Conservation (phyloP, 2,888 invertebrate genomes). For the Dendrolimus pini region DNA sequence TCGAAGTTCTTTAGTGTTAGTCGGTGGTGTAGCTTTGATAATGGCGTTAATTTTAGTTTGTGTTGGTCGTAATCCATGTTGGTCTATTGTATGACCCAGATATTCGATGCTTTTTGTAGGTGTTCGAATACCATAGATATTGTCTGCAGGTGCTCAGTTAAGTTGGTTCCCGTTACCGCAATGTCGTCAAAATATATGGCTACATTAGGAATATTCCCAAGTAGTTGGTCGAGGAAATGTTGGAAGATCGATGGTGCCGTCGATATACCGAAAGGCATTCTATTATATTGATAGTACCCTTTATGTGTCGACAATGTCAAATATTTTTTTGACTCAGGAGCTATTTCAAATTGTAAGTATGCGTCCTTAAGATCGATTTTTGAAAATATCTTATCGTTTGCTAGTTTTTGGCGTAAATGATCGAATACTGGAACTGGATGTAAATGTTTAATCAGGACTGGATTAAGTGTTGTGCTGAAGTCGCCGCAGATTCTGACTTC, state of each 20-base stretch:
- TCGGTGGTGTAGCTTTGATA: too few species aligned
- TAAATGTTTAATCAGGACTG: too few species aligned
- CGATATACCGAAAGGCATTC: conserved; percentile 10
- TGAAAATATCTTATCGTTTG: too few species aligned
- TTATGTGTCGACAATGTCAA: too few species aligned
- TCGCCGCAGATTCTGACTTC: too few species aligned
- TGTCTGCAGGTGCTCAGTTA: conserved; percentile 4
- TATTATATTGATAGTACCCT: conserved; percentile 5
- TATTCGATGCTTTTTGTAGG: conserved; percentile 7
- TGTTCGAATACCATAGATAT: conserved; percentile 3
- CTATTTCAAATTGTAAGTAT: too few species aligned
- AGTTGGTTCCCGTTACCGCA: conserved; percentile 4
- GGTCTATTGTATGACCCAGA: conserved; percentile 7
- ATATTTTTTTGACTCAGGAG: too few species aligned
- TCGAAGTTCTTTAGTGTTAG: too few species aligned
- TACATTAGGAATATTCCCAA: conserved; percentile 6
- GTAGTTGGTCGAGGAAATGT: conserved; percentile 7
- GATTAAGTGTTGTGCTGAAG: too few species aligned
- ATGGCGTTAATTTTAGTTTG: conserved; percentile 2
- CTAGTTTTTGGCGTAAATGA: too few species aligned
- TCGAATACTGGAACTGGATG: too few species aligned
- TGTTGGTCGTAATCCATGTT: conserved; percentile 7
- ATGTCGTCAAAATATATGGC: conserved; percentile 10
- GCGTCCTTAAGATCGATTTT: too few species aligned
- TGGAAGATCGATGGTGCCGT: conserved; percentile 13